Evolutionary conservation across 2,113 vertebrate species (phyloP), one percentile per base, ranked within the genome.

Genomic region (Setophaga petechia): DNA sequence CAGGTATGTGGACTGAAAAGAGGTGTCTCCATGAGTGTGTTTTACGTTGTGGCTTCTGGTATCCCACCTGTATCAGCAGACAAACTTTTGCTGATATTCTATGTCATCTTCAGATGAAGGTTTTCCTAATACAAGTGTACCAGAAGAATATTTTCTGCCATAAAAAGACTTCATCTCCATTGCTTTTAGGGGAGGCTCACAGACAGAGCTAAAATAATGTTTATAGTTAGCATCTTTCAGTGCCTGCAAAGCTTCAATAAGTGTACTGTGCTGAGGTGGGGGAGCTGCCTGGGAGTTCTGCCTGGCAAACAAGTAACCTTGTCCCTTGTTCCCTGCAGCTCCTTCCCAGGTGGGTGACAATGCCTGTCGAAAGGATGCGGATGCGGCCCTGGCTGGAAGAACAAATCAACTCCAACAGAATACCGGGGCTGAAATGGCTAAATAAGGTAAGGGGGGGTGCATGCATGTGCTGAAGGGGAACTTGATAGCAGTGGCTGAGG

Each of bases 311-410:
- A 68, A 80, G n/a, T 87, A 67, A 67, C 65, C 5, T 41, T 83
- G 67, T 63, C 86, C 71, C 20, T 96, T 49, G n/a, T 57, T 92
- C 62, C 49, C 59, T 86, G 85, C 91, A 96, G 98, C 89, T 93
- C 87, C 87, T 87, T 93, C 66, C 55, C 6, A 18, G 71, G 37
- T 54, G 98, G 97, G 96, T 95, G 91, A 98, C 94, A 69, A 99
- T 99, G 99, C 99, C 99, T 17, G 99, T 99, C 35, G 99, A 99
- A 97, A 98, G 99, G 95, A 99, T 99, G 99, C 98, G 99, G 41
- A 99, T 99, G 99, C 97, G 99, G 55, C 99, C 99, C 0, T 99
- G 99, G 99, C 97, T 99, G 95, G 99, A 99, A 96, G 99, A 99
- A 43, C 99, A 99, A 96, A 99, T 99, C 83, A 98, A 99, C 91